Evolutionary conservation across 2,888 invertebrate genomes (phyloP), one percentile per base, ranked within the genome.

Genomic region (Automeris io): DNA sequence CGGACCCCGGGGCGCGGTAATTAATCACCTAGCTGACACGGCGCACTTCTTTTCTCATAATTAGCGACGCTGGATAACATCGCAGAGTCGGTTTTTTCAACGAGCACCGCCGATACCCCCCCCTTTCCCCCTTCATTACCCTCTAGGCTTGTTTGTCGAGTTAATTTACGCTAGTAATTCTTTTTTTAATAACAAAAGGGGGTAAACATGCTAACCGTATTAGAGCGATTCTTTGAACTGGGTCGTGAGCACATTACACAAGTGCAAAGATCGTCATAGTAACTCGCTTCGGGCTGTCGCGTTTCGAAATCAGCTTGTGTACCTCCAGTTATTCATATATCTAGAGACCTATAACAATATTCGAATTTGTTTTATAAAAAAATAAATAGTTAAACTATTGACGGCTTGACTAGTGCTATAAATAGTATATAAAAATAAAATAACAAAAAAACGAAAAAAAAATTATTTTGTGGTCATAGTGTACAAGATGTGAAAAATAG

Each of bases 1-100:
- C 8, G n/a, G 7, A 2, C 8, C 13, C 3, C 7, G n/a, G 16
- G n/a, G 16, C 16, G 16, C 8, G 5, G 16, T 29, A 29, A 29
- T 29, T 29, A 29, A 29, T 29, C 29, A 29, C 16, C 16, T 29
- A 29, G 29, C 29, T 29, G 29, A 29, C 29, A 29, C 29, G n/a
- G 16, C 13, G 29, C 13, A 16, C 29, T 13, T 29, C 29, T 29
- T 29, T n/a, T 29, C 29, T 29, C 29, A 29, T 29, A 29, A 29
- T 29, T 29, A 29, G 29, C 29, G 29, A 29, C 29, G 29, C 3
- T 13, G 29, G 29, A 29, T 29, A 29, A 29, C 29, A 29, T 29
- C 29, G 16, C n/a, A n/a, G 29, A 16, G 29, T 29, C 29, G 29
- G 29, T 16, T 29, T 29, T 29, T 29, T 29, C 29, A 29, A 29